Evolutionary conservation across 2,888 invertebrate species (phyloP), one percentile per base, ranked within the genome.

Genomic region (Mimumesa dahlbomi): DNA sequence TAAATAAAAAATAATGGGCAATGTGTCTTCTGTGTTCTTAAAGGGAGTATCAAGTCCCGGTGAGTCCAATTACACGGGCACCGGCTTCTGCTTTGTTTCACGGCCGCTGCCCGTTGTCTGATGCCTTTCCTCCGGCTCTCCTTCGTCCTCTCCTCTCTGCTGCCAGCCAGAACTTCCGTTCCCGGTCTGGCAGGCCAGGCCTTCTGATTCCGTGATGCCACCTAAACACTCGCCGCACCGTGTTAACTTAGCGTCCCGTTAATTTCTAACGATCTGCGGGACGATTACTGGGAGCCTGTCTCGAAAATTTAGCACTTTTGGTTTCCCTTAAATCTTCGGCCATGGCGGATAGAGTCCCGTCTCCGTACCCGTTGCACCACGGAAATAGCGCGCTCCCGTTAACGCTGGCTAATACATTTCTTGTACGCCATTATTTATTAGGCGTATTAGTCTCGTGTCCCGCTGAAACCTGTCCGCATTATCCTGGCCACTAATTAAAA

Each of bases 61-160:
- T 80, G 83, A 88, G 86, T 87, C 86, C 88, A 89, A 89, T 89
- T 89, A 89, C 88, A 89, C 89, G 89, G 86, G 85, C 86, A 85
- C 85, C 88, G 85, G 87, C 83, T 83, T 82, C 84, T 84, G 87
- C 89, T 88, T 88, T 89, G 89, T 88, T 89, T 89, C 89, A 89
- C 88, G 89, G 86, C 85, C 85, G 82, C 85, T 89, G 88, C 86
- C 82, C 86, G 84, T 83, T 85, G 83, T 78, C 79, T 68, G 58
- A 68, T 75, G 29, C 67, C 46, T 54, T 48, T 53, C 58, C 50
- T 59, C 66, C 61, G 68, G 54, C 63, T 46, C 66, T 63, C 46
- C 57, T 64, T 42, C 38, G 16, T 66, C 69, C 38, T 18, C 42
- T 61, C 31, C 29, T 46, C 61, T 56, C 61, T 61, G 50, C 67